phyloP scores from a whole-genome alignment of 2,113 vertebrate genomes.

The Corvus hawaiiensis region DNA sequence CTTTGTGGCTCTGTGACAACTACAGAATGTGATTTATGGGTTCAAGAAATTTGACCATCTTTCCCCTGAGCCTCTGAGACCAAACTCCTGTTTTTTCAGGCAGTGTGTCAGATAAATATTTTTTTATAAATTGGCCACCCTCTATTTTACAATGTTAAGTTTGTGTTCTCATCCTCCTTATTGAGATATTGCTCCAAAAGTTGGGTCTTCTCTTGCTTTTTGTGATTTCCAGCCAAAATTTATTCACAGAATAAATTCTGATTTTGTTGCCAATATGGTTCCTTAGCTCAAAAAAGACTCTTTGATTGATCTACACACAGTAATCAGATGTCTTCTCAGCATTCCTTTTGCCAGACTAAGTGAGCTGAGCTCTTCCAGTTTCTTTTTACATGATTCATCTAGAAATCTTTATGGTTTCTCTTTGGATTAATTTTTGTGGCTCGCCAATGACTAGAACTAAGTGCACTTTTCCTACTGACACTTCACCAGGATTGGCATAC shows the following conservation, averaged over 20 bases:
- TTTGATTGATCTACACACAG: not conserved
- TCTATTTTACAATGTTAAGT: not conserved
- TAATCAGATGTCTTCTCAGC: not conserved
- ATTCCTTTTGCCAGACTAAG: not conserved
- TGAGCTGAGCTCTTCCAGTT: not conserved
- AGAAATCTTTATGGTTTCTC: not conserved
- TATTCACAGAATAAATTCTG: not conserved
- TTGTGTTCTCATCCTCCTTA: not conserved
- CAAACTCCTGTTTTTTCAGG: conserved; percentile 21
- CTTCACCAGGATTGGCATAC: not conserved
- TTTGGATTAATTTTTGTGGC: not conserved
- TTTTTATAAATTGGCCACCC: not conserved
- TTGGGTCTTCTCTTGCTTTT: not conserved
- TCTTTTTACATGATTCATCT: not conserved
- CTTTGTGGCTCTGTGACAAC: not conserved
- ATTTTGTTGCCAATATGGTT: not conserved
- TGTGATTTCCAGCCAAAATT: conserved; percentile 26
- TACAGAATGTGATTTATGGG: not conserved
- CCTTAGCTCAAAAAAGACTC: not conserved
- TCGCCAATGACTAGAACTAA: rapidly evolving
- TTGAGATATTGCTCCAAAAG: not conserved
- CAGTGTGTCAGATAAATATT: not conserved
- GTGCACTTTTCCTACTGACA: not conserved
- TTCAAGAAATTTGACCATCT: not conserved
- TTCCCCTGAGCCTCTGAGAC: not conserved